Conservation (phyloP, 2,797 vertebrate species). For the Tenualosa thibaudeaui region DNA sequence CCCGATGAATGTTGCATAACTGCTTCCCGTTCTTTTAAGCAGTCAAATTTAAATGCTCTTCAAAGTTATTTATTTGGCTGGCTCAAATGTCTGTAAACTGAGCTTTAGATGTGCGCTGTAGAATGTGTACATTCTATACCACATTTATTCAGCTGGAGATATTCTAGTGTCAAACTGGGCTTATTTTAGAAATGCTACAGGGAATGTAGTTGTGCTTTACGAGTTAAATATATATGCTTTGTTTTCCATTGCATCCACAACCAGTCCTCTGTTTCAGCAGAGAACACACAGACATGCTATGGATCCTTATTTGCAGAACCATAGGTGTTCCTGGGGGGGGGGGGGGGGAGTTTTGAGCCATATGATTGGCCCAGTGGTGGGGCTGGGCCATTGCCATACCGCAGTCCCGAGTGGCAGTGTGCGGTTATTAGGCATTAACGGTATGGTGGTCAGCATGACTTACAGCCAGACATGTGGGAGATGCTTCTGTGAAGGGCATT, state of each 20-base stretch:
- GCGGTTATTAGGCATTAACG: slow-evolving; percentile 42
- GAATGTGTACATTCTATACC: slow-evolving; percentile 9
- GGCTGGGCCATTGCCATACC: slow-evolving; percentile 42
- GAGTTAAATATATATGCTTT: slow-evolving; percentile 3
- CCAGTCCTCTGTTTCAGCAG: background rate
- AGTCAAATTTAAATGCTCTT: slow-evolving; percentile 16
- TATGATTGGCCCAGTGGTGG: background rate
- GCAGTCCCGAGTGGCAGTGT: slow-evolving; percentile 37
- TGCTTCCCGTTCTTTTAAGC: background rate
- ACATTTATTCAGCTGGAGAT: slow-evolving; percentile 5
- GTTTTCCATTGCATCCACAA: background rate
- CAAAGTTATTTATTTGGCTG: slow-evolving; percentile 16
- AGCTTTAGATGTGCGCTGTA: background rate
- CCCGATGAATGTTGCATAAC: background rate
- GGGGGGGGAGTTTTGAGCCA: background rate
- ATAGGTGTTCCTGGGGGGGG: background rate
- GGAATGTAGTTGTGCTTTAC: background rate
- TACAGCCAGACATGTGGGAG: slow-evolving; percentile 6
- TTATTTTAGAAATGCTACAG: slow-evolving; percentile 7
- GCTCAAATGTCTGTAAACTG: background rate
- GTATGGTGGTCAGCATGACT: background rate
- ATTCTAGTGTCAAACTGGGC: background rate
- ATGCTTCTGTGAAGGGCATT: slow-evolving; percentile 38
- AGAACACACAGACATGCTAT: background rate
- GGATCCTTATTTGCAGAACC: background rate